Evolutionary conservation across 2,888 invertebrate species (phyloP), one percentile per base, ranked within the genome.

Genomic region (Mylabris sibirica): DNA sequence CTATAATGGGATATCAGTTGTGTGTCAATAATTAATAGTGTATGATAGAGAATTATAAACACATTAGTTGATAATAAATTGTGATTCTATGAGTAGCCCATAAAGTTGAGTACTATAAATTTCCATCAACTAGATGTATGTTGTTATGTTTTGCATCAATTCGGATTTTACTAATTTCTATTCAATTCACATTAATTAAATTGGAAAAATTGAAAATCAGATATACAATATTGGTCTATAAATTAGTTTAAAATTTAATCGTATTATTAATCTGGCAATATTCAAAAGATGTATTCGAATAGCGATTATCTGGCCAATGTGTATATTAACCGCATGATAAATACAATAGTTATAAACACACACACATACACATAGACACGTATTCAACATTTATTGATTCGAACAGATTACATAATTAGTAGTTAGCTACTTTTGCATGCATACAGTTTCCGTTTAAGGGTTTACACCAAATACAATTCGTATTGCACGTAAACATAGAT

Each of bases 11-110:
- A 77, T 78, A 79, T 76, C 76, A 74, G 74, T 72, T 77, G 76
- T 76, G 75, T 79, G 78, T 78, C 78, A 78, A 79, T 79, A 74
- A 74, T 75, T 78, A 79, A 78, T 78, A 77, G 73, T 69, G 63
- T 71, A 69, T 73, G 74, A 77, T 75, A 70, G 78, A 75, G 77
- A 77, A 79, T 80, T 79, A 79, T 79, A 78, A 79, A 79, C 79
- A 75, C 75, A 77, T 75, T 73, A 78, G 72, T 72, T 69, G 72
- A 74, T 76, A 75, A 74, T 78, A 76, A 77, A 77, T 76, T 72
- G 72, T 70, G 74, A 76, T 76, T 72, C 70, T 67, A 67, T 57
- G 64, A 61, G 53, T 53, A 12, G 12, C 3, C 22, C 22, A 53
- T 53, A 53, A 53, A 53, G 53, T 64, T 64, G 65, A 70, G 72